These are phyloP conservation scores for Pomacea canaliculata DNA, from an alignment of 2,888 invertebrate genomes.

Conservation along the genomic window DNA sequence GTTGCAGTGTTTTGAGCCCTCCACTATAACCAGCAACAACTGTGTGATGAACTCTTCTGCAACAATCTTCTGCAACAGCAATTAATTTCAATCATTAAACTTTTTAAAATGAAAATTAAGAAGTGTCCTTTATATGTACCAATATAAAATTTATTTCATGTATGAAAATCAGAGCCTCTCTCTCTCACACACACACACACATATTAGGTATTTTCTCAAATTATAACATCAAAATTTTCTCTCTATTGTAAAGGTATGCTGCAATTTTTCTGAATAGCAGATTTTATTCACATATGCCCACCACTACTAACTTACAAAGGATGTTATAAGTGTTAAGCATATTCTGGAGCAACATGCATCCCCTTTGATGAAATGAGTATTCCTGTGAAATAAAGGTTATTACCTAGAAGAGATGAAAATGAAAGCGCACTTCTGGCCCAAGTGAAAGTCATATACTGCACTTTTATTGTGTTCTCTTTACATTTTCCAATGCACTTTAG, in stretches of 20 bases:
- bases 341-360: too few relatives aligned
- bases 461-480: neutral
- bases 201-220: too few relatives aligned
- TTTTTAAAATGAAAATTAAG: neutral
- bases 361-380: too few relatives aligned
- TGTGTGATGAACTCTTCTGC: neutral
- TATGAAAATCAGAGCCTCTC: neutral
- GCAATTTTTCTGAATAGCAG: too few relatives aligned
- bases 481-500: neutral
- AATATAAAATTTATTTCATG: too few relatives aligned
- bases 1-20: neutral
- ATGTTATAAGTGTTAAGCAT: too few relatives aligned
- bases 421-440: slow-evolving; percentile 21
- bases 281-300: too few relatives aligned
- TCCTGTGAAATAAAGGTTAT: neutral
- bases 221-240: too few relatives aligned
- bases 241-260: too few relatives aligned
- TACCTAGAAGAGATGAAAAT: neutral
- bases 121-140: too few relatives aligned
- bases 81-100: neutral
- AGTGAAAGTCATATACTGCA: slow-evolving; percentile 6
- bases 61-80: neutral
- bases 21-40: neutral
- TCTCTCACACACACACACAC: neutral
- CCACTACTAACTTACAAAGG: too few relatives aligned